These are phyloP conservation scores for Columbina picui DNA, from an alignment of 2,113 vertebrate species.

Conservation along the genomic window DNA sequence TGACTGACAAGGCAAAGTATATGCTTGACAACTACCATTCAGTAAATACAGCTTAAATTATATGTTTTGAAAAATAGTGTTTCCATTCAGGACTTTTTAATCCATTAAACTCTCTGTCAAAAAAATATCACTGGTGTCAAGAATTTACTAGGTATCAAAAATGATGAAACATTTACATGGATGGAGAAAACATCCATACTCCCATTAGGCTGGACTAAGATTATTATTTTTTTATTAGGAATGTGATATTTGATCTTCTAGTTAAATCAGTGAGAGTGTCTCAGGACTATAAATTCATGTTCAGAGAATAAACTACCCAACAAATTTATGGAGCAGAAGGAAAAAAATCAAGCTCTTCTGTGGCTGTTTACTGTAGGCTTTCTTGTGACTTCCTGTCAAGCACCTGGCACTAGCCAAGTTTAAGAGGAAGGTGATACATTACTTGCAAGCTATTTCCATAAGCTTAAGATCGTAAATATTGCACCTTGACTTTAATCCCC, in stretches of 20 bases:
- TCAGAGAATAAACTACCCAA: background rate
- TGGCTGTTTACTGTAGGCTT: background rate
- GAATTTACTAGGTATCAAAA: slow-evolving; percentile 2
- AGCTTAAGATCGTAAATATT: background rate
- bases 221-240: background rate
- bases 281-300: background rate
- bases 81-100: slow-evolving; percentile 42
- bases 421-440: background rate
- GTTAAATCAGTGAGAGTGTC: background rate
- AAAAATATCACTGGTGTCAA: background rate
- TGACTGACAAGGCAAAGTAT: slow-evolving; percentile 1
- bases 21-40: slow-evolving; percentile 11
- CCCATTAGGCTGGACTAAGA: background rate
- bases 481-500: background rate
- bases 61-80: background rate
- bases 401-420: accelerated
- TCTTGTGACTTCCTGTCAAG: background rate
- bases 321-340: background rate
- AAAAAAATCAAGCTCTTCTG: background rate
- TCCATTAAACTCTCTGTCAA: slow-evolving; percentile 13
- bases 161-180: background rate
- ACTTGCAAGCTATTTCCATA: background rate
- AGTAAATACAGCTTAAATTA: slow-evolving; percentile 33
- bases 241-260: background rate
- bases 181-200: background rate